A percentile compares a stretch with the other conserved stretches of the same genome.
These are phyloP conservation scores for Coregonus clupeaformis DNA, from an alignment of 2,113 vertebrate genomes.

Conservation along the genomic window DNA sequence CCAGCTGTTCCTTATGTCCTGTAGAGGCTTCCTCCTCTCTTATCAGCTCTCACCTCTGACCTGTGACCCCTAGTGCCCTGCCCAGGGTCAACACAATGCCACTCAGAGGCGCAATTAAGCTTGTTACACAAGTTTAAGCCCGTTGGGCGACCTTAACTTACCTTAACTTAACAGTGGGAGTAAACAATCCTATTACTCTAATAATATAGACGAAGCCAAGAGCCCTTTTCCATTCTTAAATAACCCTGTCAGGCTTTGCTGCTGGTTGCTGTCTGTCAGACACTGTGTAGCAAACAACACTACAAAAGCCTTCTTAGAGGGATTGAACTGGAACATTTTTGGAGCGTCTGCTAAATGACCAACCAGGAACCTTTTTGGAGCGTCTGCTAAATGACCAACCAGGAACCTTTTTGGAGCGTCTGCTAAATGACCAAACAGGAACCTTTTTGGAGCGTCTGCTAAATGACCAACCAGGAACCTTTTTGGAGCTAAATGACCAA, in stretches of 20 bases:
- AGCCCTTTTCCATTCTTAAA: slow-evolving; percentile 8
- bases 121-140: slow-evolving; percentile 60
- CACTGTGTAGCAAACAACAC: not conserved
- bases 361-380: too few relatives aligned
- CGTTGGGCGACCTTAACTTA: slow-evolving; percentile 24
- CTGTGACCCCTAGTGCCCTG: slow-evolving; percentile 18
- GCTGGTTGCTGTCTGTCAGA: not conserved
- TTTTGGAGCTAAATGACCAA: too few relatives aligned
- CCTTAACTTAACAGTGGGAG: slow-evolving; percentile 26
- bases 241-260: not conserved
- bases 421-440: too few relatives aligned
- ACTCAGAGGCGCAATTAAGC: slow-evolving; percentile 47
- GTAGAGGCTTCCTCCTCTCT: slow-evolving; percentile 31
- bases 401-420: too few relatives aligned
- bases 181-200: slow-evolving; percentile 59
- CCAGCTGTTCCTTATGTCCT: slow-evolving; percentile 13
- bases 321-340: too few relatives aligned
- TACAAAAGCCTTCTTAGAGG: not conserved
- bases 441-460: too few relatives aligned
- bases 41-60: slow-evolving; percentile 35
- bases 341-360: too few relatives aligned
- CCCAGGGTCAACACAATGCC: slow-evolving; percentile 29
- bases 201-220: slow-evolving; percentile 32
- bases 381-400: too few relatives aligned
- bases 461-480: too few relatives aligned